These are phyloP conservation scores for Acrobasis consociella DNA, from an alignment of 2,888 invertebrate genomes.

Conservation along the genomic window DNA sequence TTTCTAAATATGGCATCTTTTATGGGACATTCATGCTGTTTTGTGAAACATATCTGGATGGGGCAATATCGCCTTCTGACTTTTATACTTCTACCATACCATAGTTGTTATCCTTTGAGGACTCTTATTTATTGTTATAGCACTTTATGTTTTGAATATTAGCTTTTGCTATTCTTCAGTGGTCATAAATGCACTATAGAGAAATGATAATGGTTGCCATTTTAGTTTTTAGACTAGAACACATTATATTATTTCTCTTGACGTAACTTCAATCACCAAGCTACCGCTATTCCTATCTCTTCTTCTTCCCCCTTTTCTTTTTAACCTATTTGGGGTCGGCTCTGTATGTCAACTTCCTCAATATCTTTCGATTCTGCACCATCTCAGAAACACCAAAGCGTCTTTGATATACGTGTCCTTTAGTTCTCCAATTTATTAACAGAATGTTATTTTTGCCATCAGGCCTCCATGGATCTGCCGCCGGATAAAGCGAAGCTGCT, in stretches of 20 bases:
- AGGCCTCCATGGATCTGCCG: conserved; percentile 99
- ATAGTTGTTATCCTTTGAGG: neutral
- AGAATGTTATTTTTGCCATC: conserved; percentile 59
- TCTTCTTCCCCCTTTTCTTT: neutral
- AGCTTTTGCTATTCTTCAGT: neutral
- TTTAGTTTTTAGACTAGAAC: neutral
- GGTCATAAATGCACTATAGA: neutral
- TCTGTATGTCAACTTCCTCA: neutral
- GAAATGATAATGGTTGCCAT: neutral
- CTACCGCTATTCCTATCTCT: neutral
- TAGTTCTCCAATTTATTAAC: neutral
- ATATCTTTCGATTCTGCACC: neutral
- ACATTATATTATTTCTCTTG: neutral
- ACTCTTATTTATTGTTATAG: neutral
- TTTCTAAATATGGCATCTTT: conserved; percentile 6
- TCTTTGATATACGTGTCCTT: no score
- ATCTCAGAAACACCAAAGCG: neutral
- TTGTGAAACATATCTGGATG: neutral
- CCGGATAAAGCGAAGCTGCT: conserved; percentile 99
- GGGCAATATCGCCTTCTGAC: neutral
- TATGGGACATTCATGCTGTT: neutral
- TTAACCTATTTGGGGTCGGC: neutral
- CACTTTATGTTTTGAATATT: neutral
- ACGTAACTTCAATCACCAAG: no score
- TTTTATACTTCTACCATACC: neutral